Conservation (phyloP, 92 coral and sea anemone genomes). For the Epizoanthus ramosus region DNA sequence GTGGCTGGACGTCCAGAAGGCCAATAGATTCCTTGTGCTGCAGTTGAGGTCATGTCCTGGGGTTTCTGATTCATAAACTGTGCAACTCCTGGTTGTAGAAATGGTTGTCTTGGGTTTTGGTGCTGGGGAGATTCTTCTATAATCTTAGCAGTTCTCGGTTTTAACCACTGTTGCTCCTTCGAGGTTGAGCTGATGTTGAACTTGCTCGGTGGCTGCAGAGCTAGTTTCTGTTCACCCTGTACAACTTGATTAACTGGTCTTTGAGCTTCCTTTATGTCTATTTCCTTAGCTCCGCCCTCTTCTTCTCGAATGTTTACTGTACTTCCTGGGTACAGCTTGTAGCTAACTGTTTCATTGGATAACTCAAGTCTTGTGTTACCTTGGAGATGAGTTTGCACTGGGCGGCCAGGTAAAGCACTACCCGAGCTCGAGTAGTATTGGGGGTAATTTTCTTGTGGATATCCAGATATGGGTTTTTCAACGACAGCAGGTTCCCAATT, state of each 20-base stretch:
- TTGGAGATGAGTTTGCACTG: background rate
- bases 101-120: background rate
- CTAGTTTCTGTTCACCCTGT: background rate
- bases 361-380: background rate
- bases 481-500: background rate
- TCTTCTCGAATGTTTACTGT: background rate
- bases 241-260: no score
- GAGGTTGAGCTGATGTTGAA: background rate
- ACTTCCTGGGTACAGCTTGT: background rate
- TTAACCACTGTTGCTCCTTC: conserved; percentile 13
- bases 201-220: background rate
- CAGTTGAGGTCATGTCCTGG: background rate
- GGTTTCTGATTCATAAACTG: background rate
- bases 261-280: background rate
- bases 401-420: background rate
- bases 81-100: background rate
- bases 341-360: background rate
- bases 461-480: background rate
- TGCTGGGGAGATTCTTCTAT: conserved; percentile 8
- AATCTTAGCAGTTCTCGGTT: background rate
- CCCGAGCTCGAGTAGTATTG: background rate
- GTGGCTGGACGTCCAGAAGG: background rate
- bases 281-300: conserved; percentile 14
- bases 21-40: conserved; percentile 8
- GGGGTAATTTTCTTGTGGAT: conserved; percentile 1